Evolutionary conservation across 2,888 invertebrate species (phyloP).

Genomic region (Danaus chrysippus): DNA sequence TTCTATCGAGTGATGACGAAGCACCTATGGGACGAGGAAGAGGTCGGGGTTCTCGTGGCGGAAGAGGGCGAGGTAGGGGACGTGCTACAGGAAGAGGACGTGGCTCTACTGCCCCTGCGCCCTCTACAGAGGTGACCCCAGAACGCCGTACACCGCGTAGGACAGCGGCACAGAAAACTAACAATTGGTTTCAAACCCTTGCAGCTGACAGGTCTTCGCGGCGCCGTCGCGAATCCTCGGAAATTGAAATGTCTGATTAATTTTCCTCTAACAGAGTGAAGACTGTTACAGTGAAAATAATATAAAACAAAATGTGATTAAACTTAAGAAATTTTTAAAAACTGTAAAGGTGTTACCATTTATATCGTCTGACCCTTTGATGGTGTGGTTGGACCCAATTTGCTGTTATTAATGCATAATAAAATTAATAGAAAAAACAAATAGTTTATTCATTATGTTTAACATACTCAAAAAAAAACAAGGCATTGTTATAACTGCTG

Average conservation of each 20-base stretch:
- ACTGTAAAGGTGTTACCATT: too few species aligned
- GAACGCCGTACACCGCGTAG: slow-evolving; percentile 67
- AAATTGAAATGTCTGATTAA: slow-evolving; percentile 65
- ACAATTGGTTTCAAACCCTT: slow-evolving; percentile 56
- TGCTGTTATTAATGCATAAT: too few species aligned
- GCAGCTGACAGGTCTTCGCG: slow-evolving; percentile 40
- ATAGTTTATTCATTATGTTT: too few species aligned
- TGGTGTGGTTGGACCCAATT: too few species aligned
- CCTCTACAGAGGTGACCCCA: slow-evolving; percentile 31
- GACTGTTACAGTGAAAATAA: background rate
- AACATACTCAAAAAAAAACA: too few species aligned
- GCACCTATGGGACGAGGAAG: slow-evolving; percentile 30
- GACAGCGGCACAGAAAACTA: slow-evolving; percentile 56
- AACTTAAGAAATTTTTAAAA: too few species aligned
- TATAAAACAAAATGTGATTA: background rate
- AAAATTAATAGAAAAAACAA: too few species aligned
- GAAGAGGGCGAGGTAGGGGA: slow-evolving; percentile 33
- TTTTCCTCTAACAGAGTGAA: background rate
- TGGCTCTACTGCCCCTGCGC: slow-evolving; percentile 18
- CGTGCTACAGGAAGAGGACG: slow-evolving; percentile 28
- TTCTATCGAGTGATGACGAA: slow-evolving; percentile 62
- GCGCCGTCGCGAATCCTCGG: slow-evolving; percentile 51
- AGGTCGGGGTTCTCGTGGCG: slow-evolving; percentile 35
- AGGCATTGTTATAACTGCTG: too few species aligned
- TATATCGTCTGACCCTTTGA: too few species aligned